These are phyloP conservation scores for Verasper variegatus DNA, from an alignment of 2,113 vertebrate species.

Conservation along the genomic window DNA sequence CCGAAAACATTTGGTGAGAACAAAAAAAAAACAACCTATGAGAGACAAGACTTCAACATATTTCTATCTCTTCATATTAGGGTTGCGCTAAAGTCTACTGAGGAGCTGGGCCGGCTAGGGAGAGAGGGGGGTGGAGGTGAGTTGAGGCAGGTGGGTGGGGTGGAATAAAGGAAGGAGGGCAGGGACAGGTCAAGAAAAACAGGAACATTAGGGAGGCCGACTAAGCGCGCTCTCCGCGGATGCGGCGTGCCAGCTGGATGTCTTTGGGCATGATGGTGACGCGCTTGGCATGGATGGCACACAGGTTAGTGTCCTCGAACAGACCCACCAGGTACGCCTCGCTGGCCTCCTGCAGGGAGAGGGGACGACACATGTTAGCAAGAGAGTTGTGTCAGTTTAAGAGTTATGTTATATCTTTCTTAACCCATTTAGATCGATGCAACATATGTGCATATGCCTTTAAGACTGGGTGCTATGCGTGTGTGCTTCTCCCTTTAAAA, in stretches of 20 bases:
- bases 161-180: slow-evolving; percentile 2
- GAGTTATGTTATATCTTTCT: no score
- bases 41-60: slow-evolving; percentile 77
- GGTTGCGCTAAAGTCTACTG: slow-evolving; percentile 81
- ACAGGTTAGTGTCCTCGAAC: slow-evolving; percentile 88
- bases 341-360: slow-evolving; percentile 82
- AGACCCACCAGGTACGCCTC: slow-evolving; percentile 88
- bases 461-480: no score
- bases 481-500: no score
- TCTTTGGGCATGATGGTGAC: slow-evolving; percentile 90
- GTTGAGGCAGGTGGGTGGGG: slow-evolving; percentile 14
- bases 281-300: slow-evolving; percentile 86
- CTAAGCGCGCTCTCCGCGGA: slow-evolving; percentile 87
- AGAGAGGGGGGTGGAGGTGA: slow-evolving; percentile 27
- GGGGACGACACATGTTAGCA: slow-evolving; percentile 6
- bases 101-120: slow-evolving; percentile 61
- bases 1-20: slow-evolving; percentile 80
- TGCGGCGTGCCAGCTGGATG: slow-evolving; percentile 88
- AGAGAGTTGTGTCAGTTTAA: neutral
- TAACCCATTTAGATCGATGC: no score
- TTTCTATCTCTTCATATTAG: slow-evolving; percentile 79
- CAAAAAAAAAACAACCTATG: slow-evolving; percentile 60
- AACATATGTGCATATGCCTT: no score
- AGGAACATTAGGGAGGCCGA: slow-evolving; percentile 29
- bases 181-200: slow-evolving; percentile 47